Conservation (phyloP, 2,113 vertebrate genomes). For the Rhagologus leucostigma region DNA sequence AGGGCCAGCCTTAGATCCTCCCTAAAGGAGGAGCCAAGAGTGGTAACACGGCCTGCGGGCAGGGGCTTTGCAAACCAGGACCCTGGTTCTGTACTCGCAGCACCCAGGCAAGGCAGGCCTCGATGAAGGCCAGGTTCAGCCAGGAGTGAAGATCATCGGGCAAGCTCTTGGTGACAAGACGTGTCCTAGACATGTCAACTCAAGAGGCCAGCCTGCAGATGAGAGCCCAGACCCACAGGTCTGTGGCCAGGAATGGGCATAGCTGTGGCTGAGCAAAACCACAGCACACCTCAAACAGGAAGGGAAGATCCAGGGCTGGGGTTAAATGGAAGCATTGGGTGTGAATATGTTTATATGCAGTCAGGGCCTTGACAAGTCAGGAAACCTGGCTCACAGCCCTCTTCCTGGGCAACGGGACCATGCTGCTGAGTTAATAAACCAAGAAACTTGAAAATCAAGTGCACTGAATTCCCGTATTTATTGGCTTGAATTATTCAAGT, state of each 20-base stretch:
- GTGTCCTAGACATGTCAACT: background rate
- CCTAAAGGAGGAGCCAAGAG: background rate
- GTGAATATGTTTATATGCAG: background rate
- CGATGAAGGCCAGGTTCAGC: background rate
- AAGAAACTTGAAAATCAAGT: background rate
- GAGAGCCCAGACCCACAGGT: background rate
- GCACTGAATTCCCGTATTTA: background rate
- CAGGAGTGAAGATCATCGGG: background rate
- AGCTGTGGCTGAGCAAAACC: background rate
- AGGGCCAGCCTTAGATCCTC: background rate
- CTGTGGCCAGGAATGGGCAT: too few relatives aligned
- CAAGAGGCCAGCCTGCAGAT: background rate
- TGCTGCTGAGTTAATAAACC: background rate
- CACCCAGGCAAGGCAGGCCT: background rate
- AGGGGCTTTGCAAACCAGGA: background rate
- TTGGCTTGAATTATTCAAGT: background rate
- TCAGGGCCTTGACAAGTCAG: background rate
- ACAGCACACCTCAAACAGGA: background rate
- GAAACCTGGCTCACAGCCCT: background rate
- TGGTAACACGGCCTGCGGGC: background rate
- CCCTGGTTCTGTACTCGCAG: rapidly evolving
- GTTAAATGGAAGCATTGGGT: background rate
- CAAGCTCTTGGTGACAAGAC: background rate
- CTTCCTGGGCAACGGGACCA: background rate
- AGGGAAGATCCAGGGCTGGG: background rate